Base-by-base conservation (phyloP, 1,140 invertebrate species). In the Dendroctonus valens region DNA sequence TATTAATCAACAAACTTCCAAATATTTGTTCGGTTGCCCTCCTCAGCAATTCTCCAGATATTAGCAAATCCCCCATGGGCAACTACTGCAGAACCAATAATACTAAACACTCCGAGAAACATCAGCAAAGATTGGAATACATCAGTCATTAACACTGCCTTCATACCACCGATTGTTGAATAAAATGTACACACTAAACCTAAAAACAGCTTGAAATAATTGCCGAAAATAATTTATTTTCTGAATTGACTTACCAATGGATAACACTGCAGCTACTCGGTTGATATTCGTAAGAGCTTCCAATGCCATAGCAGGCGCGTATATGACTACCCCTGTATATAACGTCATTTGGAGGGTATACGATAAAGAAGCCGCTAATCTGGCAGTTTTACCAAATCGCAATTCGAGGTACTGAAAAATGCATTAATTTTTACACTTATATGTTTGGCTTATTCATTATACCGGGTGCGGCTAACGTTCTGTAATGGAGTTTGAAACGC, bases 251-350 rank as follows among this genome's bases (percentile, higher is more conserved):
- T 73, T 73, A 80, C 91, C 93, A 15, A 96, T 88, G 6, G 87
- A 83, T 42, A 95, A 75, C 58, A 97, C 92, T 7, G 93, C 90
- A 57, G 85, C 78, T 59, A 87, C 80, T 78, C 87, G 85, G 41
- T 87, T 86, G 7, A 93, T 75, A 8, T 89, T 90, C 5, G 91
- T 92, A 41, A 96, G 91, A n/a, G 93, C 89, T 80, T 93, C 92
- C 14, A 97, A 75, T 0, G 94, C 93, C 66, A 97, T 82, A 2
- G 94, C 90, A 4, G 95, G 95, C 0, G 94, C 94, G 79, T 94
- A 97, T 0, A 97, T 81, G 0, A 96, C 94, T 72, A 98, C 90
- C 4, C 93, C 92, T 82, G 95, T 96, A 74, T 97, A 97, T 15
- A 97, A 79, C 48, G 94, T 79, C 86, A 94, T 90, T 80, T 94